Conservation (phyloP, 2,797 vertebrate species). For the Intellagama lesueurii region DNA sequence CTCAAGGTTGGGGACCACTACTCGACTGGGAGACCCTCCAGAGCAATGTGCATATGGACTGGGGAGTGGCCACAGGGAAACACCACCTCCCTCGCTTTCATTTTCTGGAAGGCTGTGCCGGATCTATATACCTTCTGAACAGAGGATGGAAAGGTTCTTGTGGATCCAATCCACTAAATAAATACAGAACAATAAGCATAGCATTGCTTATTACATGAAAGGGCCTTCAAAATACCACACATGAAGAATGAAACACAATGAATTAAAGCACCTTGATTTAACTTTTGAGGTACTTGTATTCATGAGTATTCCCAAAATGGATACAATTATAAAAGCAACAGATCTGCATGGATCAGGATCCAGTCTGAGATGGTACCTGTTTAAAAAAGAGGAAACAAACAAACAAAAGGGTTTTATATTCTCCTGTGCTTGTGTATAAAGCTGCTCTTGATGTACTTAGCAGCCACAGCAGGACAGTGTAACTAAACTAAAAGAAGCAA, state of each 20-base stretch:
- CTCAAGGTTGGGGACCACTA: too few relatives aligned
- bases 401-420: neutral
- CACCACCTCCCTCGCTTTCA: neutral
- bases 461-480: neutral
- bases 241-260: constrained; percentile 21
- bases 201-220: neutral
- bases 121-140: neutral
- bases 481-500: neutral
- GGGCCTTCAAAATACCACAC: neutral
- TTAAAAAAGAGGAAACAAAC: constrained; percentile 14
- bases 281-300: constrained; percentile 84
- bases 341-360: constrained; percentile 92
- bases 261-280: constrained; percentile 85
- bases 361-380: constrained; percentile 87
- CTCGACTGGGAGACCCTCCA: neutral
- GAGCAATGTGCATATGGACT: too few relatives aligned
- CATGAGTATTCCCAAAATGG: constrained; percentile 86
- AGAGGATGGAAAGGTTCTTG: neutral
- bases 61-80: neutral
- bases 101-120: neutral
- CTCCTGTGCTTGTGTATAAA: neutral
- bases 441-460: constrained; percentile 6
- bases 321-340: constrained; percentile 82
- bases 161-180: neutral
- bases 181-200: constrained; percentile 19